Evolutionary conservation across 1,140 invertebrate genomes (phyloP).

Genomic region (Atta cephalotes): DNA sequence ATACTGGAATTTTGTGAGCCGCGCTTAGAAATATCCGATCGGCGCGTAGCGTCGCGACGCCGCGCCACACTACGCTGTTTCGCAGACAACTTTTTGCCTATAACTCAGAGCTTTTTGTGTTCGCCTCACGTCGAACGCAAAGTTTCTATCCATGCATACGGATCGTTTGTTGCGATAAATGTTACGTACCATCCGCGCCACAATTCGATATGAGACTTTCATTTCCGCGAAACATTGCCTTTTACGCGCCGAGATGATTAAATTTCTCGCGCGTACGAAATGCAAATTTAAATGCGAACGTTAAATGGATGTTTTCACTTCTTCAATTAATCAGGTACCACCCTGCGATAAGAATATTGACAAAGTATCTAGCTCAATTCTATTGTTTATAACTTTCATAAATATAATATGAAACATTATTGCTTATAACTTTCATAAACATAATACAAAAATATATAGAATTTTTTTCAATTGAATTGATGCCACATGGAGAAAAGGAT

Average conservation of each 20-base stretch:
- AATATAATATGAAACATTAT: no score
- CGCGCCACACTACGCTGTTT: neutral
- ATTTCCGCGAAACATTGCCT: neutral
- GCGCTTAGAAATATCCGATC: neutral
- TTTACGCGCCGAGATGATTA: neutral
- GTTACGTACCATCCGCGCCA: constrained; percentile 21
- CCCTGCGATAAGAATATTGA: no score
- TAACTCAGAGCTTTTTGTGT: constrained; percentile 35
- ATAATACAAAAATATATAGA: no score
- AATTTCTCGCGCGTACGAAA: neutral
- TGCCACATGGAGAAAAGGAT: no score
- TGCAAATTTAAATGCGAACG: neutral
- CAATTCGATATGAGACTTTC: neutral
- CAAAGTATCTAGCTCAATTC: no score
- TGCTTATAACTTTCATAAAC: no score
- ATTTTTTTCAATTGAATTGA: no score
- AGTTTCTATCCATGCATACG: neutral
- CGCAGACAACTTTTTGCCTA: constrained; percentile 37
- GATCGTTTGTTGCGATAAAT: constrained; percentile 34
- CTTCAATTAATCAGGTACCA: no score
- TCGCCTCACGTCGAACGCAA: neutral
- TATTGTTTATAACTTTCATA: no score
- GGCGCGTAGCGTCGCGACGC: constrained; percentile 24
- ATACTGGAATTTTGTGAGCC: neutral
- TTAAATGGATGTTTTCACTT: neutral